Evolutionary conservation across 2,888 invertebrate species (phyloP).

Genomic region (Volucella zonaria): DNA sequence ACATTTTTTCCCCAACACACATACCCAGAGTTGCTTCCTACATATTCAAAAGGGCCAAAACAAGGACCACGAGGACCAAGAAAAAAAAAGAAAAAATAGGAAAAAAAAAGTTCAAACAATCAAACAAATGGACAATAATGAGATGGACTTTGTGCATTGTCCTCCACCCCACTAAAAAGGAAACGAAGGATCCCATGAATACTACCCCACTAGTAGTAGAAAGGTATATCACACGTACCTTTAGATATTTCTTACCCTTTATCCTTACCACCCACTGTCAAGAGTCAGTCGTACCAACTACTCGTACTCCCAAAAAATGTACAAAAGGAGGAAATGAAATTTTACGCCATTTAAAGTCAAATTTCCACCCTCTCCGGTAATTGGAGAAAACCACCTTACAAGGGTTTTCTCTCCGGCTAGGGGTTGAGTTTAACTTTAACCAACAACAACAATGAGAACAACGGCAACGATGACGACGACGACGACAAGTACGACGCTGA

Average conservation of each 20-base stretch:
- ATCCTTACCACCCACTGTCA: conserved; percentile 7
- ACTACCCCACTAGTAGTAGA: conserved; percentile 33
- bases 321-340: conserved; percentile 28
- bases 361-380: conserved; percentile 58
- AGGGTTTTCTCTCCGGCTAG: conserved; percentile 17
- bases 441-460: background rate
- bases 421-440: conserved; percentile 38
- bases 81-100: background rate
- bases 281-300: background rate
- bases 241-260: conserved; percentile 25
- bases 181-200: conserved; percentile 30
- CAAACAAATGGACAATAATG: conserved; percentile 72
- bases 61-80: background rate
- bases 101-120: conserved; percentile 65
- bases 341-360: conserved; percentile 73
- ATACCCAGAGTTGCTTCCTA: conserved; percentile 23
- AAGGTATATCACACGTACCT: no score
- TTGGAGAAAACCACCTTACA: conserved; percentile 47
- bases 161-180: background rate
- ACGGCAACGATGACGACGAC: conserved; percentile 15
- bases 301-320: background rate
- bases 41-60: conserved; percentile 52
- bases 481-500: conserved; percentile 26
- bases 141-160: conserved; percentile 69
- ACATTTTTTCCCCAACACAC: conserved; percentile 48